phyloP scores from a whole-genome alignment of 1,140 invertebrate species.

The Bombus picipes region DNA sequence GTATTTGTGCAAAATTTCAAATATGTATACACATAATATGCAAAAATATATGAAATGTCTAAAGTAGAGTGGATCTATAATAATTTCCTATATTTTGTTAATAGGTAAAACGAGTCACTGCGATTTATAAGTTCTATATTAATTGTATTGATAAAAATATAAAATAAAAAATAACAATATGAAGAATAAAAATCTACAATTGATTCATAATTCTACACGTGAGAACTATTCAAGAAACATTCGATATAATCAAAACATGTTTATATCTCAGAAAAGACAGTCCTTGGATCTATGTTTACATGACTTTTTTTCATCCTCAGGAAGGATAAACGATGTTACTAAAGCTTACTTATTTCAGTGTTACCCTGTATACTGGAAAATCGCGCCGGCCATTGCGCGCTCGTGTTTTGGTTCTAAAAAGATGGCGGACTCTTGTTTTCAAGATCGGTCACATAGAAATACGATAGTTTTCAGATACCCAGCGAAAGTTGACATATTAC shows the following conservation, averaged over 20 bases:
- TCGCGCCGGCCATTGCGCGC: constrained; percentile 72
- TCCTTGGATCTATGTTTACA: neutral
- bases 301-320: neutral
- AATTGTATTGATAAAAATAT: no score
- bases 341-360: neutral
- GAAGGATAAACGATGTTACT: neutral
- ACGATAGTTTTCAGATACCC: constrained; percentile 45
- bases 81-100: no score
- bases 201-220: neutral
- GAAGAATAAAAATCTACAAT: no score
- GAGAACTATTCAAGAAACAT: neutral
- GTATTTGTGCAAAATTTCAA: no score
- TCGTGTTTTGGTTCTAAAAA: constrained; percentile 73
- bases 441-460: constrained; percentile 55
- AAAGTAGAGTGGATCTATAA: no score
- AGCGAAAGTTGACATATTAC: constrained; percentile 52
- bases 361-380: constrained; percentile 25
- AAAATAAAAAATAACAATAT: no score
- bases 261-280: neutral
- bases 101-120: no score
- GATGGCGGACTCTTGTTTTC: constrained; percentile 74
- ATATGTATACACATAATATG: no score
- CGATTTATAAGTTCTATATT: no score
- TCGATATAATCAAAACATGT: neutral
- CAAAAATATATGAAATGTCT: no score